Conservation (phyloP, 1,140 invertebrate genomes). For the Calosoma granatense region DNA sequence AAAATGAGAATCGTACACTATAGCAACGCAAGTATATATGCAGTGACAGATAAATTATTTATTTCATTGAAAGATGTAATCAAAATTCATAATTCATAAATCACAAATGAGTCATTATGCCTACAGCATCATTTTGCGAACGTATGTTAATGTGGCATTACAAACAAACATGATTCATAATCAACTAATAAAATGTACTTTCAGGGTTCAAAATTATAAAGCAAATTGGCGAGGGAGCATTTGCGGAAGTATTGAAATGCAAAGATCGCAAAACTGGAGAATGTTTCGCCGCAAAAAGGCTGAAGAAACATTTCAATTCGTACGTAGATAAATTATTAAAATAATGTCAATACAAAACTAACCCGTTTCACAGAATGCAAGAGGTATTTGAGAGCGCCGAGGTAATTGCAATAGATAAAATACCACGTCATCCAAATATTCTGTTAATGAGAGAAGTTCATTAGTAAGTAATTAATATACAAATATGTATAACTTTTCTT, state of each 20-base stretch:
- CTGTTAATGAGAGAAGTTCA: conserved; percentile 50
- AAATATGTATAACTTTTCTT: too few species aligned
- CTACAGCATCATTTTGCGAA: neutral
- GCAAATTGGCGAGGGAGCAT: conserved; percentile 55
- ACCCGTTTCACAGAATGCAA: conserved; percentile 35
- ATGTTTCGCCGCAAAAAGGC: conserved; percentile 50
- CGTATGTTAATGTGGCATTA: neutral
- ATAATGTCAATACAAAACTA: neutral
- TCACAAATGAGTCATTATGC: neutral
- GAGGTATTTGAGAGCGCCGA: conserved; percentile 49
- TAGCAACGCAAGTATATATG: too few species aligned
- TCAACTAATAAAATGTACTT: conserved; percentile 10
- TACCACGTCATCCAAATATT: conserved; percentile 49
- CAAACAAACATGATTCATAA: neutral
- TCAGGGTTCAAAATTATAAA: conserved; percentile 45
- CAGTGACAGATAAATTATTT: too few species aligned
- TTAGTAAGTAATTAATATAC: conserved; percentile 40
- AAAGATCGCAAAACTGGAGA: conserved; percentile 42
- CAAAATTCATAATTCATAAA: too few species aligned
- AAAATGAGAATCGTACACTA: too few species aligned
- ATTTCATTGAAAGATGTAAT: too few species aligned
- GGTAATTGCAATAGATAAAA: conserved; percentile 47
- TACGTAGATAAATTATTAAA: conserved; percentile 11
- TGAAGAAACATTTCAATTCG: conserved; percentile 49
- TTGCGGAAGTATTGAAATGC: conserved; percentile 59